phyloP scores from a whole-genome alignment of 2,888 invertebrate species.

The Ariolimax columbianus region DNA sequence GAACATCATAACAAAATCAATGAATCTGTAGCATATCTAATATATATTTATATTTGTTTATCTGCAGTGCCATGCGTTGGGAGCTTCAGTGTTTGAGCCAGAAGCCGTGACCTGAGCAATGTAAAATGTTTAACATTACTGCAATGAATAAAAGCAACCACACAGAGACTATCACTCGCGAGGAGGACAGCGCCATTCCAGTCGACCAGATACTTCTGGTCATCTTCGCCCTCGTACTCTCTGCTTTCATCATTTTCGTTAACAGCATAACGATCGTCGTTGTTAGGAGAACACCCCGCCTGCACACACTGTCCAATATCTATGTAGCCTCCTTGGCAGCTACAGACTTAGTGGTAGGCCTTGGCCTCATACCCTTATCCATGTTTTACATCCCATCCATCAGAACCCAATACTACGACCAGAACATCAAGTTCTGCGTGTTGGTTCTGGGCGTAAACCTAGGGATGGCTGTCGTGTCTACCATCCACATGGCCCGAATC shows the following conservation, averaged over 20 bases:
- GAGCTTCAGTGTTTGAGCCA: too few relatives aligned
- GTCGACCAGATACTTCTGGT: slow-evolving; percentile 12
- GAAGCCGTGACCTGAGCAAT: too few relatives aligned
- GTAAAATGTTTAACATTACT: too few relatives aligned
- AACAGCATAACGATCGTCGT: slow-evolving; percentile 34
- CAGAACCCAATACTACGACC: not conserved
- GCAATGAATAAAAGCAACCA: not conserved
- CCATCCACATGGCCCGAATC: slow-evolving; percentile 33
- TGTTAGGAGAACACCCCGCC: slow-evolving; percentile 13
- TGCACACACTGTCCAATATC: slow-evolving; percentile 35
- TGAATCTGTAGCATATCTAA: too few relatives aligned
- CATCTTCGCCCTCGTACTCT: slow-evolving; percentile 1
- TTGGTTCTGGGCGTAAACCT: slow-evolving; percentile 7
- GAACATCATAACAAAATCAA: too few relatives aligned
- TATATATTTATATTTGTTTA: too few relatives aligned
- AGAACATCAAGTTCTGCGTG: slow-evolving; percentile 9
- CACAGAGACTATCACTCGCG: not conserved
- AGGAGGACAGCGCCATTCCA: not conserved
- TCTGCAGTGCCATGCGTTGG: too few relatives aligned
- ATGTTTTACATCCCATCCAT: slow-evolving; percentile 17
- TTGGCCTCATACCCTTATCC: slow-evolving; percentile 17
- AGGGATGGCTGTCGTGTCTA: slow-evolving; percentile 34
- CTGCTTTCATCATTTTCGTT: slow-evolving; percentile 28
- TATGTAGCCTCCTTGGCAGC: slow-evolving; percentile 29
- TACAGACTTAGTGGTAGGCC: slow-evolving; percentile 6